phyloP scores from a whole-genome alignment of 2,113 vertebrate species.

The Pagrus major region DNA sequence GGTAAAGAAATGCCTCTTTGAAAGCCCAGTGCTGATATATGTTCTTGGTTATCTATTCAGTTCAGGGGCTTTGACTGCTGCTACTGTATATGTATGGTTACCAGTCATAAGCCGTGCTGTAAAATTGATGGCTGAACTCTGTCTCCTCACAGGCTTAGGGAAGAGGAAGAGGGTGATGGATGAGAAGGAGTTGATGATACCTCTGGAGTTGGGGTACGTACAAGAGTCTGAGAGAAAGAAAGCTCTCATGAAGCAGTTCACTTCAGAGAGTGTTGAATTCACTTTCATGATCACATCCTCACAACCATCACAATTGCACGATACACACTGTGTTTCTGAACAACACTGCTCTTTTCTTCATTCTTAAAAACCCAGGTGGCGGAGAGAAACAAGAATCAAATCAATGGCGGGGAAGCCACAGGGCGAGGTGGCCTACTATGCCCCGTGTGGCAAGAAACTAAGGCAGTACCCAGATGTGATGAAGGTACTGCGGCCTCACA shows the following conservation, averaged over 20 bases:
- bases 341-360: background rate
- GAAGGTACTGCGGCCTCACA: slow-evolving; percentile 87
- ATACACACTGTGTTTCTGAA: slow-evolving; percentile 5
- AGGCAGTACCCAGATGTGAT: slow-evolving; percentile 97
- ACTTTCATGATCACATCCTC: background rate
- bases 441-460: slow-evolving; percentile 97
- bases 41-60: slow-evolving; percentile 4
- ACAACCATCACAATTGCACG: background rate
- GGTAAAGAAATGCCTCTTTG: background rate
- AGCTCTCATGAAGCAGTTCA: slow-evolving; percentile 10
- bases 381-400: slow-evolving; percentile 96
- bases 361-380: slow-evolving; percentile 87
- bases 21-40: slow-evolving; percentile 11
- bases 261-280: background rate
- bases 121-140: slow-evolving; percentile 51
- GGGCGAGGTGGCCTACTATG: slow-evolving; percentile 96
- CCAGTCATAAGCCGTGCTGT: slow-evolving; percentile 20
- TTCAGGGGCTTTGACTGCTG: slow-evolving; percentile 18
- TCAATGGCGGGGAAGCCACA: slow-evolving; percentile 91
- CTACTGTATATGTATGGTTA: slow-evolving; percentile 8
- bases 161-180: slow-evolving; percentile 94
- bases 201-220: slow-evolving; percentile 95
- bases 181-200: slow-evolving; percentile 92
- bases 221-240: slow-evolving; percentile 28
- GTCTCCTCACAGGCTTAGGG: slow-evolving; percentile 85